Evolutionary conservation across 2,797 vertebrate genomes (phyloP).

Genomic region (Centroberyx gerrardi): DNA sequence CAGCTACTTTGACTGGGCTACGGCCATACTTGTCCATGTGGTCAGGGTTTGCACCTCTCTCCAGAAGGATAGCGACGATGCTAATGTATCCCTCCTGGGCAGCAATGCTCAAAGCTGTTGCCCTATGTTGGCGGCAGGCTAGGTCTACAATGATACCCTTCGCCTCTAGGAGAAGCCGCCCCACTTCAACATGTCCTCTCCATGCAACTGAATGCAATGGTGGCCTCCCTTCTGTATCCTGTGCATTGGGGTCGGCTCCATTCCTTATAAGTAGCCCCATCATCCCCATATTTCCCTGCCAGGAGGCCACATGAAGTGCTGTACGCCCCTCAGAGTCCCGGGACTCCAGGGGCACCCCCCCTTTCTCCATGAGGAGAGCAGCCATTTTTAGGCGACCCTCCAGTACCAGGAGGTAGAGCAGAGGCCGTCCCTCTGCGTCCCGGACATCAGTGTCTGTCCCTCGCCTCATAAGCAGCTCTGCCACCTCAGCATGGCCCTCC

Average conservation of each 20-base stretch:
- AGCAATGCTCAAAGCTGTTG: constrained; percentile 87
- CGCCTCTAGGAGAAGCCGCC: constrained; percentile 76
- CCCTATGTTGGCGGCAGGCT: constrained; percentile 84
- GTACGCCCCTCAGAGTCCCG: constrained; percentile 86
- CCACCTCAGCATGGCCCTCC: constrained; percentile 80
- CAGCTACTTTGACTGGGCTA: constrained; percentile 86
- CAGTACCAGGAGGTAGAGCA: constrained; percentile 88
- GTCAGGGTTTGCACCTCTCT: constrained; percentile 84
- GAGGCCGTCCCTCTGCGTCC: constrained; percentile 86
- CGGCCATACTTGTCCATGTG: constrained; percentile 86
- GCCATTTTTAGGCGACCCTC: constrained; percentile 81
- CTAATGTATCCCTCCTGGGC: constrained; percentile 86
- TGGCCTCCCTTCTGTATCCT: constrained; percentile 84
- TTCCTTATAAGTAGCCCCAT: constrained; percentile 81
- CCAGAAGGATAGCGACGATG: constrained; percentile 84
- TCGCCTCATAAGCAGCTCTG: constrained; percentile 85
- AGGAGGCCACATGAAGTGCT: constrained; percentile 87
- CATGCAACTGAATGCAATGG: constrained; percentile 89
- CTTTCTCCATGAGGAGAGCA: constrained; percentile 84
- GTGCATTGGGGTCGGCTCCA: constrained; percentile 84
- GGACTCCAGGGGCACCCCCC: constrained; percentile 85
- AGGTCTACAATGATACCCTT: constrained; percentile 78
- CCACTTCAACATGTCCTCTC: constrained; percentile 80
- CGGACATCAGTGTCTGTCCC: constrained; percentile 86
- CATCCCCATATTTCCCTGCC: constrained; percentile 83